Base-by-base conservation (phyloP, 2,113 vertebrate genomes). In the Ia io region DNA sequence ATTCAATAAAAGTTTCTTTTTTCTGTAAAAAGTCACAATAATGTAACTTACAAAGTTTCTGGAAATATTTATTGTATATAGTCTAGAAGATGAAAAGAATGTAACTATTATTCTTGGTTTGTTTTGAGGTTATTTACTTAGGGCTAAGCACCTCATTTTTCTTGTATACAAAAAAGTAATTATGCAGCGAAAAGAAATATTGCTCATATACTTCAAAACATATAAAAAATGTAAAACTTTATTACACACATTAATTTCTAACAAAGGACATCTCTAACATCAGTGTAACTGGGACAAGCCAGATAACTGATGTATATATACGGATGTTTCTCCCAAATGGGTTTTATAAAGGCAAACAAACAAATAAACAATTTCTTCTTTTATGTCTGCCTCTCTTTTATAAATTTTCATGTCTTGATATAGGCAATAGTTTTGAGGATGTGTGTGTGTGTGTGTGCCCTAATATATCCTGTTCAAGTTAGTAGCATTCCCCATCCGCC, bases 221-320 rank as follows among this genome's bases (percentile, higher is more conserved):
- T 98, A 98, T 98, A 98, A 99, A 99, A 99, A 99, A 99, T 99
- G 98, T 98, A 99, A 99, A 99, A 98, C 98, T 98, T 98, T 98
- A 99, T 99, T 99, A 98, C 98, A 97, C 98, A 98, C 98, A 99
- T 98, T 98, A 98, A 98, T 98, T 99, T 98, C 98, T 98, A 98
- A 98, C 98, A 98, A 98, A 98, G 98, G 97, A 98, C 94, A 94
- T 98, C 98, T 98, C 97, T 87, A 95, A 98, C 98, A 97, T 98
- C 98, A 98, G 92, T 89, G 90, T 98, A 98, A 98, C 98, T 97
- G 97, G 98, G 97, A 86, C 93, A 97, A 98, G 98, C 97, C 97
- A 96, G 96, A 98, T 98, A 98, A 98, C 97, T 98, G 98, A 99
- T 98, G 97, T 98, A 86, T 97, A 97, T 98, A 96, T 59, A 82